Conservation (phyloP, 2,797 vertebrate species). For the Xyrichtys novacula region DNA sequence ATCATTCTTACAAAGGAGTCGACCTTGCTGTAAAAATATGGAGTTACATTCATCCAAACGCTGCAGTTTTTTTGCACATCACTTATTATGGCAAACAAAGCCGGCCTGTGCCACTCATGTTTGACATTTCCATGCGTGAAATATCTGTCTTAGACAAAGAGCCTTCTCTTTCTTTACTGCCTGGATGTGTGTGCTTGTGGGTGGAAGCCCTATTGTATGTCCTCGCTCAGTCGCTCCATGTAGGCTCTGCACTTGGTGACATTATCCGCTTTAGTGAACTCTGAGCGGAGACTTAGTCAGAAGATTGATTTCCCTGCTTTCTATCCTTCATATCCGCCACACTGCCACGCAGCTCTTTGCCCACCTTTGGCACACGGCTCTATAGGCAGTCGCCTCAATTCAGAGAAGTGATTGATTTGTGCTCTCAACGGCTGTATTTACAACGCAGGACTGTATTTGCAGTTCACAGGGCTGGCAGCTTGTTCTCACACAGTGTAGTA, state of each 20-base stretch:
- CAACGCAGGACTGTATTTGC: slow-evolving; percentile 61
- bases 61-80: slow-evolving; percentile 4
- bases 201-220: slow-evolving; percentile 66
- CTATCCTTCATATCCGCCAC: slow-evolving; percentile 58
- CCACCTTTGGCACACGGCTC: slow-evolving; percentile 63
- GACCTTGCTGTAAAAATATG: neutral
- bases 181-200: slow-evolving; percentile 55
- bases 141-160: slow-evolving; percentile 45
- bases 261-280: slow-evolving; percentile 70
- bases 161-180: slow-evolving; percentile 53
- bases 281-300: slow-evolving; percentile 64
- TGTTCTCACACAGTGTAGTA: slow-evolving; percentile 40
- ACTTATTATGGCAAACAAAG: slow-evolving; percentile 45
- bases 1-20: neutral
- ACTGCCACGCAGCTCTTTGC: slow-evolving; percentile 38
- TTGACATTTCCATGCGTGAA: slow-evolving; percentile 60
- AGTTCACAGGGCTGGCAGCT: slow-evolving; percentile 66
- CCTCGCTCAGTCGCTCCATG: slow-evolving; percentile 61
- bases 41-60: rapidly evolving
- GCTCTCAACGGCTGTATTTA: slow-evolving; percentile 58
- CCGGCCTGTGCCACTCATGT: slow-evolving; percentile 39
- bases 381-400: slow-evolving; percentile 61
- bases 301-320: slow-evolving; percentile 75
- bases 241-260: slow-evolving; percentile 62
- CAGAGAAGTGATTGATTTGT: slow-evolving; percentile 71